Evolutionary conservation across 2,888 invertebrate species (phyloP).

Genomic region (Coelopa pilipes): DNA sequence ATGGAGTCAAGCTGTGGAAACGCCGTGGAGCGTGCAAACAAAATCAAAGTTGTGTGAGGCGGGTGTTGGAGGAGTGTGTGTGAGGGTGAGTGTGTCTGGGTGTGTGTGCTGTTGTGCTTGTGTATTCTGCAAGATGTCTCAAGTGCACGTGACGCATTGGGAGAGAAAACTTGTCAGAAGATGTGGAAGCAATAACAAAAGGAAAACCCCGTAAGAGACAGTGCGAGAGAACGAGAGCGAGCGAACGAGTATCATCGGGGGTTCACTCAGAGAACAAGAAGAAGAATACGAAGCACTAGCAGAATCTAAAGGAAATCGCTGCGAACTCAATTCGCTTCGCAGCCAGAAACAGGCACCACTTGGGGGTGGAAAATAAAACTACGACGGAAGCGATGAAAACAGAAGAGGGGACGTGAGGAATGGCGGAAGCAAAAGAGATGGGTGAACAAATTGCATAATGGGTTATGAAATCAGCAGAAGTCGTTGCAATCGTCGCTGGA

Average conservation of each 20-base stretch:
- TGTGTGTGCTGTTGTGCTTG: not conserved
- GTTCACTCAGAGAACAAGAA: not conserved
- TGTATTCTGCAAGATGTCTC: conserved; percentile 18
- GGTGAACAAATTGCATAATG: conserved; percentile 21
- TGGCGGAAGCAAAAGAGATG: too few species aligned
- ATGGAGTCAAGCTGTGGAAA: too few species aligned
- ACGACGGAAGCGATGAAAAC: not conserved
- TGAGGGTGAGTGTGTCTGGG: too few species aligned
- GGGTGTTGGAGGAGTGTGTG: too few species aligned
- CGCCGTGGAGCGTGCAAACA: too few species aligned
- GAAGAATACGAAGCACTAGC: too few species aligned
- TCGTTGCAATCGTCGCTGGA: not conserved
- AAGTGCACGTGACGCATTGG: conserved; percentile 19
- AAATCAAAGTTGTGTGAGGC: too few species aligned
- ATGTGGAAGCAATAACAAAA: too few species aligned
- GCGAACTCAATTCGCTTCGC: too few species aligned
- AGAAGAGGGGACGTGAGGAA: conserved; percentile 30
- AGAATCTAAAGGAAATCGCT: too few species aligned
- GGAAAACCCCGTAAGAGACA: not conserved
- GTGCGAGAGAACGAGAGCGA: conserved; percentile 2
- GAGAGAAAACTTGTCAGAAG: conserved; percentile 31
- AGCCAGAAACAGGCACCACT: too few species aligned
- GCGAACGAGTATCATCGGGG: not conserved
- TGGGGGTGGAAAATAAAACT: too few species aligned
- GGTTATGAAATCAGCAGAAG: conserved; percentile 12